Conservation (phyloP, 2,113 vertebrate genomes). For the Entomyzon cyanotis region DNA sequence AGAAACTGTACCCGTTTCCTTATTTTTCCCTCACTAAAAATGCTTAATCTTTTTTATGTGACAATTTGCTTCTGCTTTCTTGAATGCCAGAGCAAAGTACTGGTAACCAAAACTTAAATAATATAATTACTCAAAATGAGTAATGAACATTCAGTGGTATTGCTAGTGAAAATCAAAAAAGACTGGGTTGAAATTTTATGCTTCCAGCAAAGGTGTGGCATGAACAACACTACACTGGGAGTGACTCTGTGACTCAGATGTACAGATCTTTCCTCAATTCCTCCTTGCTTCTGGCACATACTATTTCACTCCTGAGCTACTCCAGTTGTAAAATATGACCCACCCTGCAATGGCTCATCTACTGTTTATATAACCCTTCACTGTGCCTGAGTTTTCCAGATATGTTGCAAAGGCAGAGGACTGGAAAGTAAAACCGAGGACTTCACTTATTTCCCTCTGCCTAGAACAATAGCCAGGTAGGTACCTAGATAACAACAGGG, state of each 20-base stretch:
- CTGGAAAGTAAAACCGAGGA: neutral
- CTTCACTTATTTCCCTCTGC: neutral
- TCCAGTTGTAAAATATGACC: constrained; percentile 29
- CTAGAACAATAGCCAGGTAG: constrained; percentile 4
- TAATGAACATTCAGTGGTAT: neutral
- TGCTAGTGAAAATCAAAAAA: neutral
- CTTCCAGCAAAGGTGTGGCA: constrained; percentile 27
- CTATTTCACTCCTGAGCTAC: constrained; percentile 4
- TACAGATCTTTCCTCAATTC: constrained; percentile 13
- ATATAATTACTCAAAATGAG: neutral
- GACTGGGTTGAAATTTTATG: neutral
- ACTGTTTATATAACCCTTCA: constrained; percentile 43
- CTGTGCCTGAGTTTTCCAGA: neutral
- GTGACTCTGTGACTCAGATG: constrained; percentile 37
- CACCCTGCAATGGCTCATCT: constrained; percentile 29
- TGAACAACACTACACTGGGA: neutral
- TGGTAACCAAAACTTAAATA: neutral
- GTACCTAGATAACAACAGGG: neutral
- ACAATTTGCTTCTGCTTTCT: neutral
- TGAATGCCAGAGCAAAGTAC: neutral
- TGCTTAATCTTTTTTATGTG: neutral
- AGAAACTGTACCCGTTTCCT: neutral
- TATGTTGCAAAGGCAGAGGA: neutral
- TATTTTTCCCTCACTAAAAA: neutral
- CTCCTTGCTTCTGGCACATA: neutral